Evolutionary conservation across 2,113 vertebrate genomes (phyloP).

Genomic region (Myocastor coypus): DNA sequence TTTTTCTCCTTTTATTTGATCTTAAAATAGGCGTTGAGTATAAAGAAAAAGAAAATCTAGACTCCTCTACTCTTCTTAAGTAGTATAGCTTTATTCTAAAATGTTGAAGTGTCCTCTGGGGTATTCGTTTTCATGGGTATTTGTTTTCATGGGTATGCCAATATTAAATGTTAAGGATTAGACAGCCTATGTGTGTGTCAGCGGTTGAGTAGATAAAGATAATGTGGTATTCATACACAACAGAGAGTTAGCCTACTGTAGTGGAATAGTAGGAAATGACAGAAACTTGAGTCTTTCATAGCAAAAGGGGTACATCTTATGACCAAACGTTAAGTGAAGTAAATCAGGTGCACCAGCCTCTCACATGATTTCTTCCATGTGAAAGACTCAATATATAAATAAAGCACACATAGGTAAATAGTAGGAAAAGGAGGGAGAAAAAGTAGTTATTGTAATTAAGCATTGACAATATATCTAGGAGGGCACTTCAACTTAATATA

Average conservation of each 20-base stretch:
- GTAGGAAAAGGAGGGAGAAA: not conserved
- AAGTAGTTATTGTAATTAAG: not conserved
- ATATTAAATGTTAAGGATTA: not conserved
- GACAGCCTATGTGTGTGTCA: not conserved
- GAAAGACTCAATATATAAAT: not conserved
- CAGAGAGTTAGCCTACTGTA: not conserved
- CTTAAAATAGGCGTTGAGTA: not conserved
- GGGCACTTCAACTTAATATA: not conserved
- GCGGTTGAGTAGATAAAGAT: not conserved
- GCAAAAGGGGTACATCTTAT: not conserved
- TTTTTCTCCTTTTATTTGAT: constrained; percentile 17
- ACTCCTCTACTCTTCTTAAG: not conserved
- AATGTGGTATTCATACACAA: not conserved
- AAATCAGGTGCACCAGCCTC: not conserved
- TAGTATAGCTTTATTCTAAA: not conserved
- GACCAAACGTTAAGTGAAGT: not conserved
- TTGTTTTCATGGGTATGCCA: not conserved
- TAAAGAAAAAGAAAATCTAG: not conserved
- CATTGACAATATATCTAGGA: not conserved
- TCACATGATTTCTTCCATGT: not conserved
- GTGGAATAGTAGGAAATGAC: not conserved
- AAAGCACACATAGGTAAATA: not conserved
- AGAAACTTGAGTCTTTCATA: not conserved
- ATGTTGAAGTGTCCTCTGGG: not conserved
- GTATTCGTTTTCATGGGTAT: not conserved